Evolutionary conservation across 2,113 vertebrate species (phyloP).

Genomic region (Myrmophylax atrothorax): DNA sequence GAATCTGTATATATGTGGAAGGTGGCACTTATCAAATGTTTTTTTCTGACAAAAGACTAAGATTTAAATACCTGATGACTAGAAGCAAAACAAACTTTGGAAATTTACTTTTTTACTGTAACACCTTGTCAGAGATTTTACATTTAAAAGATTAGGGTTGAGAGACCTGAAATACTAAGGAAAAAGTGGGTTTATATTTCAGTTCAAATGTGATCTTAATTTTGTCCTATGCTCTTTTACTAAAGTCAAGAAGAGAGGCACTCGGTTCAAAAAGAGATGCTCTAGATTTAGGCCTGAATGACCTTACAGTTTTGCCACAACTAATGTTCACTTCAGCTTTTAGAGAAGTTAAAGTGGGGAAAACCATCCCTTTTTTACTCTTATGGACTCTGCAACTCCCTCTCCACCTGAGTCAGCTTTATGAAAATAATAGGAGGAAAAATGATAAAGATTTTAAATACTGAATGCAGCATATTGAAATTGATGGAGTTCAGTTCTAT

Average conservation of each 20-base stretch:
- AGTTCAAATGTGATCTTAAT: neutral
- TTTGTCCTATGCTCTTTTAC: neutral
- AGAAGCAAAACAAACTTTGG: neutral
- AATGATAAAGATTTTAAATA: fast-evolving
- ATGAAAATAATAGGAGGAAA: neutral
- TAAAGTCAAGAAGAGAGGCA: neutral
- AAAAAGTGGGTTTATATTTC: neutral
- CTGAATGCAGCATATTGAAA: neutral
- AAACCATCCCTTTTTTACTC: neutral
- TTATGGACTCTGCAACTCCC: neutral
- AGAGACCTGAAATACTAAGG: neutral
- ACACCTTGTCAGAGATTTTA: neutral
- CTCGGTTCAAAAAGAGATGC: neutral
- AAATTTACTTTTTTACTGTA: neutral
- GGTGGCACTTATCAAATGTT: neutral
- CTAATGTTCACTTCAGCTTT: neutral
- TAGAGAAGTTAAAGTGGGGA: neutral
- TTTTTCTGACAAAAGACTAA: neutral
- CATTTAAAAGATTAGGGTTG: neutral
- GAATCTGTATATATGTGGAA: neutral
- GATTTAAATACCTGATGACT: neutral
- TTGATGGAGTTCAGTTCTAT: neutral
- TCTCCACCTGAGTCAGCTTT: neutral
- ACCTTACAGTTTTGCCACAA: neutral
- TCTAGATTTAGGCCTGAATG: neutral